Evolutionary conservation across 1,140 invertebrate species (phyloP), one percentile per base, ranked within the genome.

Genomic region (Gryon sp.): DNA sequence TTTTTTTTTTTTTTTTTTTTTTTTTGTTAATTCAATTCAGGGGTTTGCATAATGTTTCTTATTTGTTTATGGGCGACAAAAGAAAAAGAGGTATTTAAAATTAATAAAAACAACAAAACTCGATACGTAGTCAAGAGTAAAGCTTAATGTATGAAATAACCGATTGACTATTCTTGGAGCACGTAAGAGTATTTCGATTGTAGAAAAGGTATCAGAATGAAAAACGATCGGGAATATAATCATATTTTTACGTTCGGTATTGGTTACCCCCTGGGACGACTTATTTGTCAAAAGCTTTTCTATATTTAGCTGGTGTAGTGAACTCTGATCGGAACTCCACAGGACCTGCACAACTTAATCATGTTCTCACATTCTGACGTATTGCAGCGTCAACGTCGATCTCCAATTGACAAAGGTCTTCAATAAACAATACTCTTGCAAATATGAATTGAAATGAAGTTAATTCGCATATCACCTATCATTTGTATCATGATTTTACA

Each of bases 301-400:
- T 69, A 63, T 63, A 57, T 69, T 66, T 63, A 77, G 41, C 45
- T 38, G n/a, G 34, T 52, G 68, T 50, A 48, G 43, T 43, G 43
- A 65, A 80, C 72, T 77, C 48, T 36, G 59, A 70, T 76, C 65
- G 26, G 26, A 11, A 40, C 68, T 80, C 60, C 52, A 46, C 70
- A 40, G 60, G 57, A 75, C 63, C 22, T 66, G 62, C 52, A 46
- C 65, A 59, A 76, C 76, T 83, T 80, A 85, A 85, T 85, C 84
- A 85, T 83, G 81, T 82, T 84, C 79, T 82, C 80, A 83, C 82
- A 81, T 83, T 83, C 79, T 79, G 77, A 84, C 76, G 77, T 74
- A 81, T 79, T 66, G 78, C 70, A 79, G 52, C 68, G 76, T 79
- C 78, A 81, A 76, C 78, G 72, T 59, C 38, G 62, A 69, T 40